These are phyloP conservation scores for Bos indicus DNA, from an alignment of 2,113 vertebrate species.

Conservation along the genomic window DNA sequence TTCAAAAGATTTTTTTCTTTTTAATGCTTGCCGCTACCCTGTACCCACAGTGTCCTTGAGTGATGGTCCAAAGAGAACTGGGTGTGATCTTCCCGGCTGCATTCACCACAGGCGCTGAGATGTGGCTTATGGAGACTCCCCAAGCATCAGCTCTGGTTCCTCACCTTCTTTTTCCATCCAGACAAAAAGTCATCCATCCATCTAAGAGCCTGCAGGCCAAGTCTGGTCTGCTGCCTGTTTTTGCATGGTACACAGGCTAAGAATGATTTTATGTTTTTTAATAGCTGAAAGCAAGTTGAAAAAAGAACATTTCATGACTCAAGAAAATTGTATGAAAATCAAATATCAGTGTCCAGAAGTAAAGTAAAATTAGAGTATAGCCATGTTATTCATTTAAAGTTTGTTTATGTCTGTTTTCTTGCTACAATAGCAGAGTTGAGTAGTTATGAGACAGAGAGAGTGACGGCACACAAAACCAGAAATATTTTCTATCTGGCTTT, in stretches of 20 bases:
- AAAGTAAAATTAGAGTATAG: background rate
- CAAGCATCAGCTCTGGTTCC: background rate
- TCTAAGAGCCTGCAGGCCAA: background rate
- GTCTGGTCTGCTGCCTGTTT: background rate
- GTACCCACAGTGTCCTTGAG: background rate
- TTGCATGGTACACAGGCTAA: background rate
- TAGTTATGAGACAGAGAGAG: background rate
- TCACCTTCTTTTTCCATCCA: background rate
- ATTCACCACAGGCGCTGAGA: background rate
- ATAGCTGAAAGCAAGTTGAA: background rate
- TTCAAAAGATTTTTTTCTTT: background rate
- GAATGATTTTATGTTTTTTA: background rate
- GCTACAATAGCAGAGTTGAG: background rate
- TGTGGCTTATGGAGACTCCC: background rate
- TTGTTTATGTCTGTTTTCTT: background rate
- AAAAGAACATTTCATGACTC: background rate
- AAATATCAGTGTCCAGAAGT: background rate
- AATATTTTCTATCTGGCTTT: background rate
- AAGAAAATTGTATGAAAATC: background rate
- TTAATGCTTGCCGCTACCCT: background rate
- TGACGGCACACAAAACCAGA: background rate
- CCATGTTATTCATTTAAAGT: background rate
- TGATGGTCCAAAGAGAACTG: constrained; percentile 21
- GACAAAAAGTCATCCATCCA: background rate
- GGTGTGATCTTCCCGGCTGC: background rate